Base-by-base conservation (phyloP, 2,113 vertebrate species). In the Phylloscopus trochilus region DNA sequence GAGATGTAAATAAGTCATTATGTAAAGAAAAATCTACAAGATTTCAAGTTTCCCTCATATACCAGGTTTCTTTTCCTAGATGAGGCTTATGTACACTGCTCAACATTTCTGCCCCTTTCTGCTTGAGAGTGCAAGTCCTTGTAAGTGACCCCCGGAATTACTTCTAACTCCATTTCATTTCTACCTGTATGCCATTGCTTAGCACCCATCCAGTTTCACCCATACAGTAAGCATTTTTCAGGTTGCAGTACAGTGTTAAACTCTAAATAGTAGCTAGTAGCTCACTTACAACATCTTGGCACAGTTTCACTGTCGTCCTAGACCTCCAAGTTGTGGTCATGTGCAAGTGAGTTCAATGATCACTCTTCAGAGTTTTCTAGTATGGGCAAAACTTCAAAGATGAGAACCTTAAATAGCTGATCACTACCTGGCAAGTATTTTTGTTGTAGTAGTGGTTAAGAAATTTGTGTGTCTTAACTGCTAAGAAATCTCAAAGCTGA, bases 281-380 rank as follows among this genome's bases (percentile, higher is more conserved):
- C 3, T 35, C 4, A 1, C 46, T 78, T 81, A 35, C 5, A 43
- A 11, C 7, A n/a, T 20, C 24, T 72, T 47, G 30, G 9, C 5
- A 22, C 0, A 6, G 12, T 80, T 80, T 87, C 26, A 17, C 8
- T 17, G 22, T 14, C 33, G n/a, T 18, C 13, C 26, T 26, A 13
- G 20, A 46, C 7, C 5, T 13, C 5, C 1, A 1, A 22, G 6
- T 5, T 46, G 10, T 43, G 10, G 4, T 26, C 13, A 23, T 17
- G 24, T 52, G 24, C 15, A 56, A 23, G 10, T 33, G 21, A 44
- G 5, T 41, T 56, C 0, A 1, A 13, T 31, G 22, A 4, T n/a
- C 3, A 1, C 23, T 43, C 39, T n/a, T 43, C 15, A 43, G 43
- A 43, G 43, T 43, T 43, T 43, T 43, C 43, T 43, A 43, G 43